A percentile compares a stretch with the other conserved stretches of the same genome.
Conservation (phyloP, 2,797 vertebrate species). For the Nasua narica region DNA sequence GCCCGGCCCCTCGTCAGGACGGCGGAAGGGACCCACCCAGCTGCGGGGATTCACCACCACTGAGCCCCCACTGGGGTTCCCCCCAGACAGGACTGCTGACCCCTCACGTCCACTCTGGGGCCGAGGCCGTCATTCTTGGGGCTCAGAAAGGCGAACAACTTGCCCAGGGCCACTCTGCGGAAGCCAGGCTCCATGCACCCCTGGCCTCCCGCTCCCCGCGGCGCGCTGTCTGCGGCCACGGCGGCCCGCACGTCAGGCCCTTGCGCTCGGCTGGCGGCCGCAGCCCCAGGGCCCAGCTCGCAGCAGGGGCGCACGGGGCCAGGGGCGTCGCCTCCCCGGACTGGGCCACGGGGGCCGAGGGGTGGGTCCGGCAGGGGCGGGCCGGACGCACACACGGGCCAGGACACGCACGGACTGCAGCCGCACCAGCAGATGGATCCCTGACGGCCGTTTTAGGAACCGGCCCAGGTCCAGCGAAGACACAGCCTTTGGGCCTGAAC, state of each 20-base stretch:
- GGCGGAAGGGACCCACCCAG: background rate
- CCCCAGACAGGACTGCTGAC: background rate
- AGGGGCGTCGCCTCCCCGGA: background rate
- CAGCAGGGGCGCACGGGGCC: background rate
- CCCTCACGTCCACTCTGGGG: background rate
- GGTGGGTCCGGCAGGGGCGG: too few species aligned
- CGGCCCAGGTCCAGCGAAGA: background rate
- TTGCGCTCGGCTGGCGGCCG: background rate
- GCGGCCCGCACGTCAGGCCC: background rate
- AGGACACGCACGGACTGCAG: background rate
- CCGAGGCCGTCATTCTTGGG: background rate
- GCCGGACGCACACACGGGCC: too few species aligned
- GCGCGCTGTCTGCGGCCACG: fast-evolving
- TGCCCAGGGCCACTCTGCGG: background rate
- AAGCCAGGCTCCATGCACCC: background rate
- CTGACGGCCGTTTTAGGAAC: background rate
- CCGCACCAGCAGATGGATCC: background rate
- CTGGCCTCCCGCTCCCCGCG: fast-evolving
- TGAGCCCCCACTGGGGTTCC: fast-evolving
- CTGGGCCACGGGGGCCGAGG: fast-evolving
- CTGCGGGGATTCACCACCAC: fast-evolving
- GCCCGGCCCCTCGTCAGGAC: background rate
- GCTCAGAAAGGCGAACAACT: background rate
- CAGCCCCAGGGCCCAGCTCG: background rate
- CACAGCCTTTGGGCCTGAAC: background rate